Evolutionary conservation across 2,113 vertebrate species (phyloP).

Genomic region (Suncus etruscus): DNA sequence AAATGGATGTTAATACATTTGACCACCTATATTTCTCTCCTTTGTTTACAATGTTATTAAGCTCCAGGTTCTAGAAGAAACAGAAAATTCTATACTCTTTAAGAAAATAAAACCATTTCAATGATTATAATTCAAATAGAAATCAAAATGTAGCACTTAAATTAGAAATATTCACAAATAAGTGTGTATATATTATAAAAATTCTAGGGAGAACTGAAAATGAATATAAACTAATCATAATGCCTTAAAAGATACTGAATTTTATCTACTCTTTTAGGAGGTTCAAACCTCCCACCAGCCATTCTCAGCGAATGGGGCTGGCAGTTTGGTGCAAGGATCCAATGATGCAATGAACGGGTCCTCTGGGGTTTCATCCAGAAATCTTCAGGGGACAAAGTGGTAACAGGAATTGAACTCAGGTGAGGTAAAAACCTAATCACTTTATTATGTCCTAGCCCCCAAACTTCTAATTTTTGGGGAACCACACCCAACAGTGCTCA

Average conservation of each 20-base stretch:
- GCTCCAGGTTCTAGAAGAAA: constrained; percentile 24
- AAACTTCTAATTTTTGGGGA: no score
- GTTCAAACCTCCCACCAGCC: neutral
- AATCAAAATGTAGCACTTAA: constrained; percentile 57
- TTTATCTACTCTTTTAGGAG: constrained; percentile 41
- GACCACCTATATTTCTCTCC: neutral
- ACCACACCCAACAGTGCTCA: no score
- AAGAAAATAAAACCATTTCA: constrained; percentile 53
- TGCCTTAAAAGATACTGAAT: neutral
- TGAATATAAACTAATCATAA: constrained; percentile 24
- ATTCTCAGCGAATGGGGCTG: no score
- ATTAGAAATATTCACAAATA: constrained; percentile 35
- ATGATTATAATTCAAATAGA: constrained; percentile 58
- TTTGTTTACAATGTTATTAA: constrained; percentile 50
- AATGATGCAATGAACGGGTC: no score
- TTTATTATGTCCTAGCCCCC: no score
- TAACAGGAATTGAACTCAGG: no score
- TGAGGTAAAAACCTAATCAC: no score
- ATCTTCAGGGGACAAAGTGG: no score
- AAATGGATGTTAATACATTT: constrained; percentile 1
- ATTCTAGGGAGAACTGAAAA: constrained; percentile 26
- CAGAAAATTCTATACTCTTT: constrained; percentile 30
- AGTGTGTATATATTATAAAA: constrained; percentile 50
- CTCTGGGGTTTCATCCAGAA: no score
- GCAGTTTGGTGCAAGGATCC: no score